Evolutionary conservation across 2,797 vertebrate genomes (phyloP).

Genomic region (Acipenser oxyrinchus): DNA sequence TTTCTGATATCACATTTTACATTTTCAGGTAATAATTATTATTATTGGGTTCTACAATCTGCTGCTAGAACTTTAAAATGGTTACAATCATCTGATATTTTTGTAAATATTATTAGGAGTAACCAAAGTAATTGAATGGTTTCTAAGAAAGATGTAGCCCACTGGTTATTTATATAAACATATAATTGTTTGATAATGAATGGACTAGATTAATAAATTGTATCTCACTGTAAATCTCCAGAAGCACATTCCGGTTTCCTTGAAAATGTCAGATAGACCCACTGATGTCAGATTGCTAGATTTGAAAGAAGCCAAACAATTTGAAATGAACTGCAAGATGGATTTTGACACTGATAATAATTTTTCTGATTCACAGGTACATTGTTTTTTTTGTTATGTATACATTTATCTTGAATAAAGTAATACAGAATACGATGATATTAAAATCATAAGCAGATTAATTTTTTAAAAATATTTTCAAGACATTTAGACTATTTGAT

Average conservation of each 20-base stretch:
- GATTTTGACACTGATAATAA: background rate
- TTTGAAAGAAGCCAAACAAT: background rate
- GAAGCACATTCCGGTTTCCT: background rate
- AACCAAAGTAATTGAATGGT: constrained; percentile 15
- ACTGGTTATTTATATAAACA: too few species aligned
- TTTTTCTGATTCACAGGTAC: background rate
- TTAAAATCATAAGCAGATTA: background rate
- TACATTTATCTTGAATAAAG: constrained; percentile 16
- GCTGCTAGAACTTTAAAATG: too few species aligned
- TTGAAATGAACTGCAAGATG: background rate
- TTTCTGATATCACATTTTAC: too few species aligned
- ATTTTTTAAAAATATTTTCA: background rate
- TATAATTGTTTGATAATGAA: too few species aligned
- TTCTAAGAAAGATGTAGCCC: too few species aligned
- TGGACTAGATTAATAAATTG: too few species aligned
- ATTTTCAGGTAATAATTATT: too few species aligned
- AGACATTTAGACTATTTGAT: too few species aligned
- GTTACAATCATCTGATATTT: too few species aligned
- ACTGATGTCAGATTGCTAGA: background rate
- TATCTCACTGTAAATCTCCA: too few species aligned
- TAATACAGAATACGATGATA: constrained; percentile 20
- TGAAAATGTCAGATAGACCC: background rate
- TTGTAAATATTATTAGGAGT: too few species aligned
- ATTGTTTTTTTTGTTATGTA: background rate
- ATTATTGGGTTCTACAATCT: too few species aligned